These are phyloP conservation scores for Drosophila nannoptera DNA, from an alignment of 1,140 invertebrate genomes.

Conservation along the genomic window DNA sequence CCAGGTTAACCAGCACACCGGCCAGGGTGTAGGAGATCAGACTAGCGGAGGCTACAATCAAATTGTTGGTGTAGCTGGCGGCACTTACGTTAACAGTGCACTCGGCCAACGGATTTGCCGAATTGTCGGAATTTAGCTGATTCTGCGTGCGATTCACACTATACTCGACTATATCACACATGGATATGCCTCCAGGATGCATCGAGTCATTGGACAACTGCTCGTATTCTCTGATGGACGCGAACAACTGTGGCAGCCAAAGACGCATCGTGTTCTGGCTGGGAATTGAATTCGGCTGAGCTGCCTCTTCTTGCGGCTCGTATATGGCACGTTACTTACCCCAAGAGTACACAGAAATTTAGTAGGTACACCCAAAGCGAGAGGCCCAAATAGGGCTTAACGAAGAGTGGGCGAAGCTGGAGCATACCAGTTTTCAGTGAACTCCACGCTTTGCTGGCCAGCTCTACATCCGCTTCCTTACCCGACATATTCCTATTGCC, in stretches of 20 bases:
- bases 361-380: conserved; percentile 66
- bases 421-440: conserved; percentile 41
- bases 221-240: conserved; percentile 79
- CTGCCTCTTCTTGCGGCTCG: not conserved
- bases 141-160: conserved; percentile 56
- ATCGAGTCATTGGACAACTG: conserved; percentile 11
- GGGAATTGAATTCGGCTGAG: conserved; percentile 4
- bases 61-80: conserved; percentile 80
- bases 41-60: conserved; percentile 80
- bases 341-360: conserved; percentile 68
- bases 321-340: conserved; percentile 33
- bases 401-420: conserved; percentile 61
- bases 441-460: conserved; percentile 14
- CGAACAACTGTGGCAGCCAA: conserved; percentile 82
- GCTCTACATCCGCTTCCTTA: conserved; percentile 15
- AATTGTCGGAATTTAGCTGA: conserved; percentile 27
- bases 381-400: conserved; percentile 60
- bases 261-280: conserved; percentile 70
- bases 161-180: conserved; percentile 60
- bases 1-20: conserved; percentile 79
- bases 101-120: conserved; percentile 10
- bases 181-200: conserved; percentile 31
- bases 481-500: not conserved
- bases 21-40: conserved; percentile 80
- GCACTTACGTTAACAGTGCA: conserved; percentile 61